Percentiles rank a stretch among this genome's conserved stretches.
Conservation (phyloP, 2,888 invertebrate genomes). For the Epirrita christyi region DNA sequence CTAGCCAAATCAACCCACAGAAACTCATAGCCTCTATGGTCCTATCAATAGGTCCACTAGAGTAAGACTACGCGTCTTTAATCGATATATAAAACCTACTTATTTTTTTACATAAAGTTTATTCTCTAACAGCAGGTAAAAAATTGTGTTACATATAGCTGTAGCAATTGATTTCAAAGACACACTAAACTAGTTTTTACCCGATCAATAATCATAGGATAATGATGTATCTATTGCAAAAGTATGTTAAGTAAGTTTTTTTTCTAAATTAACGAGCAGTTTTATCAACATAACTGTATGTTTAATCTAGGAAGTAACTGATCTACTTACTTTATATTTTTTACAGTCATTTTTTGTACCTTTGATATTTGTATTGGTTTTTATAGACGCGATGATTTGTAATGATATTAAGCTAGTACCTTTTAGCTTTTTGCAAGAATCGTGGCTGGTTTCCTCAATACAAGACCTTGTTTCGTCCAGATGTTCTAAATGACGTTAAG, state of each 20-base stretch:
- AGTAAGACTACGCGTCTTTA: too few relatives aligned
- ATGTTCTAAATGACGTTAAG: conserved; percentile 61
- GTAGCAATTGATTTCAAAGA: conserved; percentile 35
- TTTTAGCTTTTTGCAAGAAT: conserved; percentile 61
- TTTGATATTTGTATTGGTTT: conserved; percentile 39
- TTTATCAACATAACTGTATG: conserved; percentile 58
- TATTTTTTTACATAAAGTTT: background rate
- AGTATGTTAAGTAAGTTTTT: conserved; percentile 37
- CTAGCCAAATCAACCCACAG: too few relatives aligned
- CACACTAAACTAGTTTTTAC: conserved; percentile 38
- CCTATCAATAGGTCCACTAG: too few relatives aligned
- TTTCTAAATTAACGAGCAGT: conserved; percentile 34
- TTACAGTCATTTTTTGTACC: conserved; percentile 44
- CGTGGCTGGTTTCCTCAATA: conserved; percentile 70
- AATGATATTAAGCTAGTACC: conserved; percentile 63
- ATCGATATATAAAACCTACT: too few relatives aligned
- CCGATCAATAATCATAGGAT: conserved; percentile 36
- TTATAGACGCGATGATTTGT: conserved; percentile 57
- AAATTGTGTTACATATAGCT: conserved; percentile 21
- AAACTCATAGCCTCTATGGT: too few relatives aligned
- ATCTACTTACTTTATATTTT: conserved; percentile 64
- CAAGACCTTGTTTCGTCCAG: conserved; percentile 75
- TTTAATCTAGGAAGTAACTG: conserved; percentile 60
- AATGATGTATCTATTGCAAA: conserved; percentile 39
- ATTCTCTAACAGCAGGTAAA: background rate